Base-by-base conservation (phyloP, 2,797 vertebrate genomes). In the Epinephelus awoara region DNA sequence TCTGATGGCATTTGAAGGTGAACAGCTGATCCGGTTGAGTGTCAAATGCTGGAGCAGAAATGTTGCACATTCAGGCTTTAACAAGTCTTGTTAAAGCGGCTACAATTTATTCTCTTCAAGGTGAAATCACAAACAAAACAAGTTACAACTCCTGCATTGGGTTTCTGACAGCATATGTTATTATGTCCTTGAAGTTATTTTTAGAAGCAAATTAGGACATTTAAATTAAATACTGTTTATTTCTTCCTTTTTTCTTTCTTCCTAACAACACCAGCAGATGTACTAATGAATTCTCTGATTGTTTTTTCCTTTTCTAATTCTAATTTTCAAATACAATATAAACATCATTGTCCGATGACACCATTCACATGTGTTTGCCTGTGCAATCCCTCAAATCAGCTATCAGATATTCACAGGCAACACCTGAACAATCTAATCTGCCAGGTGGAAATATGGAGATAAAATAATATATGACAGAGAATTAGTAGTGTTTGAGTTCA, bases 401-500 rank as follows among this genome's bases (percentile, higher is more conserved):
- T 46, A 46, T 74, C 72, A 73, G 44, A 74, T 74, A 64, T 70
- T 69, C 46, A 82, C 76, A 79, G 59, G 77, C 68, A 67, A 47
- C 80, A 79, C 72, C 66, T 83, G 62, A 69, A 68, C 54, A 58
- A 59, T 46, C n/a, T 66, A 2, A 72, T 70, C 6, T 47, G 75
- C 72, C 38, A 61, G 68, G 61, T 69, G 21, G 51, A 82, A 78
- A 78, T 27, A 82, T n/a, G 57, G 56, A 83, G 10, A 49, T 65
- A 49, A 84, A 77, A 82, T 29, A 66, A 69, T 49, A 73, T 57
- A 72, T 23, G 73, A 64, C 42, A 42, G 72, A 90, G 75, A 85
- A 87, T 80, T 17, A 64, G 50, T n/a, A 14, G 40, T 65, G 82
- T 84, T 73, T 63, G 72, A 84, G 75, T 79, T 88, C 77, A 75